Base-by-base conservation (phyloP, 2,113 vertebrate species). In the Zosterops lateralis region DNA sequence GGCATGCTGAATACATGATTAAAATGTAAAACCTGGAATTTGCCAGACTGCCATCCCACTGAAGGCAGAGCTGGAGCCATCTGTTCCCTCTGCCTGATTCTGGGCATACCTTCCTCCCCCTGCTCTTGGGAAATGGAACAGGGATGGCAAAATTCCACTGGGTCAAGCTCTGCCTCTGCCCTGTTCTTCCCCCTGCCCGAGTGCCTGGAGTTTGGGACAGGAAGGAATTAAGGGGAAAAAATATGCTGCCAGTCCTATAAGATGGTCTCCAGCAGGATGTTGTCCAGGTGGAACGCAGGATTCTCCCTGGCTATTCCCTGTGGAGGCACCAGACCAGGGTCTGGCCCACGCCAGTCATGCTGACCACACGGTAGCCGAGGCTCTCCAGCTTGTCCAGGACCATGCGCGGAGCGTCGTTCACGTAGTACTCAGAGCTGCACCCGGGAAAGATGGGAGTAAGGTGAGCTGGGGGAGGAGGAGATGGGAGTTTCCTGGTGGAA, bases 291-390 rank as follows among this genome's bases (percentile, higher is more conserved):
- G 86, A 65, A 45, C 0, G 12, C 62, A 3, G 15, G 9, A 34
- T 58, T 25, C 60, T 21, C 36, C 17, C 54, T 22, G 3, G 24
- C 89, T 97, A 97, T 64, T 99, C 98, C 96, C 98, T 99, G 96
- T 99, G 98, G 56, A 99, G 98, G 96, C 99, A 99, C 99, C 99
- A 99, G 92, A 99, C 99, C 96, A 99, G 89, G 0, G 99, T 99
- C 98, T 99, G 99, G 42, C 99, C 99, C 93, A 99, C 98, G 2
- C 99, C 99, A 0, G 99, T 99, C 99, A 99, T 99, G 92, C 98
- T 97, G 92, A 99, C 83, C 90, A 99, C 98, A 1, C 97, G 98
- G 97, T 98, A 99, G 65, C 99, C 99, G 0, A 97, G 93, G 95
- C 96, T 97, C 96, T 99, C 99, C 97, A 99, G 98, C 96, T 99